Conservation (phyloP, 2,113 vertebrate genomes). For the Progne subis region DNA sequence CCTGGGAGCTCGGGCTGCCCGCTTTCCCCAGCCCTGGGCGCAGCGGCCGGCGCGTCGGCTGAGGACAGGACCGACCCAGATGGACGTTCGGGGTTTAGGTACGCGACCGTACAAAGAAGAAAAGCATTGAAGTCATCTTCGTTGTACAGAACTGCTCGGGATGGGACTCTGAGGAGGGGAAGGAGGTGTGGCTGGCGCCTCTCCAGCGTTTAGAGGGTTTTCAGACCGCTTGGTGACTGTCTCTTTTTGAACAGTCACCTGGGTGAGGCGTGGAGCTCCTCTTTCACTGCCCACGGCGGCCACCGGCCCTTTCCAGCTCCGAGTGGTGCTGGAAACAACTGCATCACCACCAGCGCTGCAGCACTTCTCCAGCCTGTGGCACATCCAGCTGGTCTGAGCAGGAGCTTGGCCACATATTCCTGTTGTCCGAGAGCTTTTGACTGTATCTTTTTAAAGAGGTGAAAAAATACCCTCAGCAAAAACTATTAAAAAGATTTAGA, state of each 20-base stretch:
- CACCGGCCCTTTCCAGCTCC: not conserved
- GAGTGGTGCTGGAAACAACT: not conserved
- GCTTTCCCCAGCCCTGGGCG: not conserved
- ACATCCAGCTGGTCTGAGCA: not conserved
- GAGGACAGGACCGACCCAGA: not conserved
- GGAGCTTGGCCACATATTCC: not conserved
- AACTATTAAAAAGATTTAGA: constrained; percentile 59
- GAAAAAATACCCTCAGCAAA: constrained; percentile 32
- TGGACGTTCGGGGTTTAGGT: constrained; percentile 5
- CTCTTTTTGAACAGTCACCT: not conserved
- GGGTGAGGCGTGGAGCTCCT: not conserved
- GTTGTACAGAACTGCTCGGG: constrained; percentile 54
- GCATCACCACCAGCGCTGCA: not conserved
- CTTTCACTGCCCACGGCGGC: not conserved
- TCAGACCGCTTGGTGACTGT: not conserved
- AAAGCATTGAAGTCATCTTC: constrained; percentile 42
- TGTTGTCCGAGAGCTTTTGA: not conserved
- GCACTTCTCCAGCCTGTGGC: not conserved
- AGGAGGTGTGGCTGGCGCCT: not conserved
- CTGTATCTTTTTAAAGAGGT: constrained; percentile 55
- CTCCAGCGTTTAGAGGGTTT: not conserved
- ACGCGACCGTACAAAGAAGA: constrained; percentile 46
- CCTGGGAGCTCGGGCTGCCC: not conserved
- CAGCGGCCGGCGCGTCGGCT: not conserved
- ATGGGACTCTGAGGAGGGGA: not conserved